Evolutionary conservation across 2,797 vertebrate genomes (phyloP), one percentile per base, ranked within the genome.

Genomic region (Enteromius argenteus): DNA sequence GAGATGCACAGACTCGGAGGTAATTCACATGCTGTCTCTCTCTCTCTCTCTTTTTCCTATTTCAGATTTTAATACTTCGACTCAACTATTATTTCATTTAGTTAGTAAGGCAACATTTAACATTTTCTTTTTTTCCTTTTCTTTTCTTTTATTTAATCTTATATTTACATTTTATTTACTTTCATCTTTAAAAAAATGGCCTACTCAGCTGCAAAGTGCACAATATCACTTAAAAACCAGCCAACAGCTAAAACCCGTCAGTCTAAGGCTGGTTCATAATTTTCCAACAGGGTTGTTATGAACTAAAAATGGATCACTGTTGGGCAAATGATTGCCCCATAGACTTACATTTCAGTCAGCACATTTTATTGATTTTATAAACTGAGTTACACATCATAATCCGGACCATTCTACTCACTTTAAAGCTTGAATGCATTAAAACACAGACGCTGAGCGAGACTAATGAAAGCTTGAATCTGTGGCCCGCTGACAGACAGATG

Each of bases 381-480:
- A 53, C 4, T 0, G 11, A 80, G 49, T 35, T 13, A 39, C 19
- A n/a, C 17, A 32, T 64, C 1, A 32, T 49, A 64, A 66, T 19
- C 21, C 6, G 0, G 17, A 13, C 46, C 19, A 46, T 14, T 64
- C 17, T 13, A 13, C 6, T 21, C 17, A 0, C 2, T 35, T 56
- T 23, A 53, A 21, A 30, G 76, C 44, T 27, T 67, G 21, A 23
- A 53, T 51, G 44, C 11, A 66, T 64, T 46, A 8, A 46, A 68
- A 53, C 42, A 23, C 13, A 30, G 2, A 49, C 27, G 21, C 17
- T 8, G 23, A 27, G 13, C 13, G 0, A 53, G 9, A 39, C n/a
- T 73, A 49, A 49, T 49, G 42, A 81, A 73, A 62, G 15, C 56
- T 15, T 23, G 56, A 81, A 62, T 32, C 56, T 3, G 27, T 35